phyloP scores from a whole-genome alignment of 2,797 vertebrate species.

The Eidolon dupreanum region DNA sequence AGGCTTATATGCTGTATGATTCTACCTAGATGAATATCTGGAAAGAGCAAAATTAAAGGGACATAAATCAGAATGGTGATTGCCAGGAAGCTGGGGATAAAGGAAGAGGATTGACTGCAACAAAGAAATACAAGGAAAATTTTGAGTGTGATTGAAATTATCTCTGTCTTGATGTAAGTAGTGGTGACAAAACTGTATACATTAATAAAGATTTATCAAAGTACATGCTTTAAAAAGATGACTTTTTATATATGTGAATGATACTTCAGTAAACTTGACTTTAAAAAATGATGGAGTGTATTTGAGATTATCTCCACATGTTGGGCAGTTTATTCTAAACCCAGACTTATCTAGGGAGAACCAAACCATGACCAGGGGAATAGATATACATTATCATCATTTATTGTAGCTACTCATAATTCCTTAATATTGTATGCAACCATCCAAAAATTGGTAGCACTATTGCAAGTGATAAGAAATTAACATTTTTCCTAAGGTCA shows the following conservation, averaged over 20 bases:
- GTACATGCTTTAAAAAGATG: background rate
- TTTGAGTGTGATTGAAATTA: background rate
- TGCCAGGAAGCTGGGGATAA: fast-evolving
- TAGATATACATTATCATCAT: background rate
- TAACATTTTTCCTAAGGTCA: background rate
- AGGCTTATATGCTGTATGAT: background rate
- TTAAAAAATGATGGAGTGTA: background rate
- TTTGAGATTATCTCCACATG: background rate
- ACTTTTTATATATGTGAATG: background rate
- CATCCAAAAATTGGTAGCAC: background rate
- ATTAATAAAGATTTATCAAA: slow-evolving; percentile 6
- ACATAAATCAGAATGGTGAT: background rate
- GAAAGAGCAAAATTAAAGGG: background rate
- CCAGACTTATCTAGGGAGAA: background rate
- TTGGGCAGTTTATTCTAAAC: background rate
- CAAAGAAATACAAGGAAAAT: background rate
- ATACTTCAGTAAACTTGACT: background rate
- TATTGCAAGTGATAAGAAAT: background rate
- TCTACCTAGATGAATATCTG: background rate
- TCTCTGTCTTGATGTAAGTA: background rate
- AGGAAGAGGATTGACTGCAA: background rate
- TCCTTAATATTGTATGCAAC: background rate
- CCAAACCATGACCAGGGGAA: background rate
- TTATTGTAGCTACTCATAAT: background rate
- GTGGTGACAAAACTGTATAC: background rate